Percentiles rank a stretch among this genome's conserved stretches.
Evolutionary conservation across 1,140 invertebrate genomes (phyloP).

Genomic region (Choristoneura fumiferana): DNA sequence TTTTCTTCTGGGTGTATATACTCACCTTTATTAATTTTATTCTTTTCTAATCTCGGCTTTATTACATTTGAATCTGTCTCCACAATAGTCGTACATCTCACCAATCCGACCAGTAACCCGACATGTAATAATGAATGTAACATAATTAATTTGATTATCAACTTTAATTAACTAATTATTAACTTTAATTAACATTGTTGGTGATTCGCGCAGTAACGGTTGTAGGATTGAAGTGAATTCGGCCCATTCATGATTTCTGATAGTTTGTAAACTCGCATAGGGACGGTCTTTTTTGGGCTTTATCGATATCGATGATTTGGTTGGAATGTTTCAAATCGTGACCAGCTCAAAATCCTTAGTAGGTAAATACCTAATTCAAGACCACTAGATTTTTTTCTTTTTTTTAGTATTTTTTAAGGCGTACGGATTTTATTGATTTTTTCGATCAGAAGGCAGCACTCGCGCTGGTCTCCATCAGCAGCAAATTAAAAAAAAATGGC

Average conservation of each 20-base stretch:
- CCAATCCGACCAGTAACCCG: not conserved
- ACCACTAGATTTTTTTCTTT: too few relatives aligned
- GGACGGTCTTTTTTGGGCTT: not conserved
- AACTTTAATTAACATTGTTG: not conserved
- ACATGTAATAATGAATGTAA: not conserved
- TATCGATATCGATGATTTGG: not conserved
- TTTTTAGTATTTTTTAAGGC: too few relatives aligned
- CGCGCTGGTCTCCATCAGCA: too few relatives aligned
- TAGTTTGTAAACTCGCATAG: not conserved
- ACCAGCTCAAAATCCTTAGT: too few relatives aligned
- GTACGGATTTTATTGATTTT: too few relatives aligned
- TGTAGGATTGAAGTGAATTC: not conserved
- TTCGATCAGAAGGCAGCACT: too few relatives aligned
- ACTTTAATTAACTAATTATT: not conserved
- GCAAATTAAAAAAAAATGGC: too few relatives aligned
- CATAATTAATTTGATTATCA: not conserved
- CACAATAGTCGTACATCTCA: not conserved
- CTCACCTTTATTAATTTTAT: conserved; percentile 14
- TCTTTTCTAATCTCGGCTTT: not conserved
- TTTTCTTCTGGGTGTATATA: too few relatives aligned
- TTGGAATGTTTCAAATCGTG: not conserved
- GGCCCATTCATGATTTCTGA: conserved; percentile 1
- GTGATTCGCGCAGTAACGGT: not conserved
- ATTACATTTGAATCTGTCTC: not conserved
- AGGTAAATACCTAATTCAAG: too few relatives aligned